Evolutionary conservation across 2,888 invertebrate species (phyloP).

Genomic region (Dynastes grantii): DNA sequence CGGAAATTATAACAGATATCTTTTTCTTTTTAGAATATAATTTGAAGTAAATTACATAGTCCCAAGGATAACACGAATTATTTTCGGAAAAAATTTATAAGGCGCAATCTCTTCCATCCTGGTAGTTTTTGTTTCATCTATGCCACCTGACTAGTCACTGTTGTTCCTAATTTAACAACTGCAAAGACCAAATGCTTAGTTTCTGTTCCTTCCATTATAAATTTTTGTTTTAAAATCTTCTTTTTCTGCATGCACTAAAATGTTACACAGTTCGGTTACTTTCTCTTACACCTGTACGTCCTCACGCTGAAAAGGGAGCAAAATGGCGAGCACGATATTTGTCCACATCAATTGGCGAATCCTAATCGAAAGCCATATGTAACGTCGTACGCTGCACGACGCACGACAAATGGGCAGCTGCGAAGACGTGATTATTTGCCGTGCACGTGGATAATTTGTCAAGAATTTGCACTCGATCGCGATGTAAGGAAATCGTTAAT

Average conservation of each 20-base stretch:
- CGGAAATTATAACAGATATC: too few relatives aligned
- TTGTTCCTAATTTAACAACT: too few relatives aligned
- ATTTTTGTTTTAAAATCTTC: too few relatives aligned
- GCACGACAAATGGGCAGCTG: constrained; percentile 19
- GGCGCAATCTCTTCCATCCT: too few relatives aligned
- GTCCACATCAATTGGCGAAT: constrained; percentile 18
- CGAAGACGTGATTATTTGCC: constrained; percentile 40
- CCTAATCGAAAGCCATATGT: constrained; percentile 16
- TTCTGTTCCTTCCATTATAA: too few relatives aligned
- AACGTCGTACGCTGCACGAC: background rate
- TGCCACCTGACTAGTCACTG: too few relatives aligned
- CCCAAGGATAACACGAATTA: too few relatives aligned
- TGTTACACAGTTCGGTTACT: background rate
- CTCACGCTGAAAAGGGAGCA: background rate
- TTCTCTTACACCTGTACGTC: background rate
- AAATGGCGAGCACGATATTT: background rate
- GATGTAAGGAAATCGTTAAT: constrained; percentile 19
- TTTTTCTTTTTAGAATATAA: too few relatives aligned
- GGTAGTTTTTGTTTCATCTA: background rate
- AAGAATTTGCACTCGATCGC: constrained; percentile 29
- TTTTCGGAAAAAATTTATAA: too few relatives aligned
- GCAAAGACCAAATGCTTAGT: too few relatives aligned
- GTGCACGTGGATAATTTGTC: constrained; percentile 30
- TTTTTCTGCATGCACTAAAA: too few relatives aligned
- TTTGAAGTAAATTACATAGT: too few relatives aligned